These are phyloP conservation scores for Ecliptopera silaceata DNA, from an alignment of 2,888 invertebrate species.

Conservation along the genomic window DNA sequence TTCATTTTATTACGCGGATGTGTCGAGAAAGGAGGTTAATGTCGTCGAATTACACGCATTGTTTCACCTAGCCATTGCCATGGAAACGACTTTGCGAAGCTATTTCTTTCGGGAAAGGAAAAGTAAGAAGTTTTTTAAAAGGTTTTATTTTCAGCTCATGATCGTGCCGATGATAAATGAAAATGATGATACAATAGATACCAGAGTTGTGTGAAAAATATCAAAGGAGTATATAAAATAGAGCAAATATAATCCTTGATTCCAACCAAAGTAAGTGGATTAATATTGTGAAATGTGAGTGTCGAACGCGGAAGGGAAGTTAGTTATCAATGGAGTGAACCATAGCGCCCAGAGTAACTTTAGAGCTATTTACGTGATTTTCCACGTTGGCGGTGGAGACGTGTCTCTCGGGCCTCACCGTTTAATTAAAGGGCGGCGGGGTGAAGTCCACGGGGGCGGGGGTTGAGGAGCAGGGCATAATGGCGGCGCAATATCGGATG, in stretches of 20 bases:
- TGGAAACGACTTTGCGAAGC: constrained; percentile 54
- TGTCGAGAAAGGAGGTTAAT: constrained; percentile 76
- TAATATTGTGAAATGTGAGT: constrained; percentile 25
- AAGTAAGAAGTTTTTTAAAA: constrained; percentile 29
- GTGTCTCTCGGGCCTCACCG: constrained; percentile 80
- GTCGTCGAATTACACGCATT: constrained; percentile 72
- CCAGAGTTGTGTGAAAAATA: background rate
- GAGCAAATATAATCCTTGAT: background rate
- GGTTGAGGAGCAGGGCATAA: constrained; percentile 75
- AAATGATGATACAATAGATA: background rate
- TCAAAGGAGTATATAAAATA: background rate
- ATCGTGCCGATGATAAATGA: background rate
- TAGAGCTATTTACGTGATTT: constrained; percentile 78
- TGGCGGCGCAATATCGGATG: constrained; percentile 83
- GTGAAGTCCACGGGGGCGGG: constrained; percentile 60
- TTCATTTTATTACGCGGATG: constrained; percentile 75
- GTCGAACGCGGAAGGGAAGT: constrained; percentile 35
- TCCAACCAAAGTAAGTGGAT: constrained; percentile 14
- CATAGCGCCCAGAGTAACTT: constrained; percentile 60
- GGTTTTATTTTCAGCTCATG: constrained; percentile 1
- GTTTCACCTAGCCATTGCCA: constrained; percentile 69
- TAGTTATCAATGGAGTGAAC: constrained; percentile 54
- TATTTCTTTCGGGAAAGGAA: constrained; percentile 33
- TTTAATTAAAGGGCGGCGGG: constrained; percentile 82
- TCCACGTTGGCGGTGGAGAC: constrained; percentile 74